These are phyloP conservation scores for Acrocephalus scirpaceus DNA, from an alignment of 2,797 vertebrate species.

Conservation along the genomic window DNA sequence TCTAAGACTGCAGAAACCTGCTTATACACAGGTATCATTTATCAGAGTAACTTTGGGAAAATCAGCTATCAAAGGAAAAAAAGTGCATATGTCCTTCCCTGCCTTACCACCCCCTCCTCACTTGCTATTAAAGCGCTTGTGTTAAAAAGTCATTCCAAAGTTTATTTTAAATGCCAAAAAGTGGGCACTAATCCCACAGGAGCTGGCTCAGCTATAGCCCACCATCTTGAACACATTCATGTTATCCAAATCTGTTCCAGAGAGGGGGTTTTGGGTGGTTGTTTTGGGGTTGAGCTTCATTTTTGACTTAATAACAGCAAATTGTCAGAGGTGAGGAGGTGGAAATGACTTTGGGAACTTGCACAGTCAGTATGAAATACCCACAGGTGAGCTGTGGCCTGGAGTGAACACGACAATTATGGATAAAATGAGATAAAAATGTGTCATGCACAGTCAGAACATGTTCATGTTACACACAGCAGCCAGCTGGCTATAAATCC, in stretches of 20 bases:
- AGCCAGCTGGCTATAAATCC: constrained; percentile 51
- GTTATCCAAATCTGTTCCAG: not conserved
- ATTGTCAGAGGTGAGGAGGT: accelerated
- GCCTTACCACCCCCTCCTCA: not conserved
- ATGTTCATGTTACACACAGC: constrained; percentile 8
- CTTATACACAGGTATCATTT: not conserved
- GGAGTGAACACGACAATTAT: not conserved
- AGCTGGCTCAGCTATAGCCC: not conserved
- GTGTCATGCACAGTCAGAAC: not conserved
- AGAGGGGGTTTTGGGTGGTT: accelerated
- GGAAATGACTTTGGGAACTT: not conserved
- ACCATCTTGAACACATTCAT: constrained; percentile 11
- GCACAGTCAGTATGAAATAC: not conserved
- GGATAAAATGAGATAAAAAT: constrained; percentile 10
- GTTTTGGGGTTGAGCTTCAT: not conserved
- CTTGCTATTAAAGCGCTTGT: not conserved
- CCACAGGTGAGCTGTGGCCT: constrained; percentile 10
- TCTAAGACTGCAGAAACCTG: not conserved
- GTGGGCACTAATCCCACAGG: not conserved
- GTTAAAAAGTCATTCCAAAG: constrained; percentile 18
- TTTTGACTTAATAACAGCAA: not conserved
- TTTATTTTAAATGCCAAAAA: constrained; percentile 26
- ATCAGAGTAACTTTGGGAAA: not conserved
- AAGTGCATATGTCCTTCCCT: not conserved
- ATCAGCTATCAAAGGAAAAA: not conserved